A percentile compares a stretch with the other conserved stretches of the same genome.
Evolutionary conservation across 2,888 invertebrate species (phyloP).

Genomic region (Pseudoips prasinana): DNA sequence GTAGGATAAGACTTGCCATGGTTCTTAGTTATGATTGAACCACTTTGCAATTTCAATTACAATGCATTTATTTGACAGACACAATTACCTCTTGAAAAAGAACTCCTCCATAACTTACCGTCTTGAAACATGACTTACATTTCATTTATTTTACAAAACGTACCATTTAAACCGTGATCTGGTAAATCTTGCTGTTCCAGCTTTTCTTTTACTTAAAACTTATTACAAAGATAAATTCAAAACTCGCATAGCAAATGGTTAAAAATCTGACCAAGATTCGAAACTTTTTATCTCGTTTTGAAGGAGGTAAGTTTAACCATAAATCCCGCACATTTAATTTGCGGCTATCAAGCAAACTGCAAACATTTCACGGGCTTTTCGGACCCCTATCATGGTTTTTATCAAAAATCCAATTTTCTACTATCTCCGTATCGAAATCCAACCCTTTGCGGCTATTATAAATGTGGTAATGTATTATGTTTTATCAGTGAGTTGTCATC

Average conservation of each 20-base stretch:
- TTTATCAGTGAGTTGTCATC: conserved; percentile 49
- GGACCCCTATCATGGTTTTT: conserved; percentile 48
- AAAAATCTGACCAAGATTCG: conserved; percentile 12
- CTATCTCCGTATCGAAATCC: conserved; percentile 36
- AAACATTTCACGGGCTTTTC: conserved; percentile 24
- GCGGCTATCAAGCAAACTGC: conserved; percentile 20
- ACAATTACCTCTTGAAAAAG: too few relatives aligned
- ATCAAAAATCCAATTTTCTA: conserved; percentile 56
- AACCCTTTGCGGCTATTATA: conserved; percentile 38
- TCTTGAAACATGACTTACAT: too few relatives aligned
- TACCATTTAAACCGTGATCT: too few relatives aligned
- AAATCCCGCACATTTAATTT: conserved; percentile 36
- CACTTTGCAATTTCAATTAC: too few relatives aligned
- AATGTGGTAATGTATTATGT: conserved; percentile 42
- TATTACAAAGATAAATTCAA: too few relatives aligned
- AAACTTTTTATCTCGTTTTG: conserved; percentile 14
- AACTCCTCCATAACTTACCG: too few relatives aligned
- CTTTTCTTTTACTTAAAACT: too few relatives aligned
- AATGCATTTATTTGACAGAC: too few relatives aligned
- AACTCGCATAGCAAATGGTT: background rate
- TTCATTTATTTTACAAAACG: too few relatives aligned
- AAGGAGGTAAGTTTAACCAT: conserved; percentile 16
- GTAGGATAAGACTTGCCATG: too few relatives aligned
- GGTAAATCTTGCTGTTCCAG: too few relatives aligned
- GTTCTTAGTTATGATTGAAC: too few relatives aligned